phyloP scores from a whole-genome alignment of 2,113 vertebrate genomes.

The Myiopsitta monachus region DNA sequence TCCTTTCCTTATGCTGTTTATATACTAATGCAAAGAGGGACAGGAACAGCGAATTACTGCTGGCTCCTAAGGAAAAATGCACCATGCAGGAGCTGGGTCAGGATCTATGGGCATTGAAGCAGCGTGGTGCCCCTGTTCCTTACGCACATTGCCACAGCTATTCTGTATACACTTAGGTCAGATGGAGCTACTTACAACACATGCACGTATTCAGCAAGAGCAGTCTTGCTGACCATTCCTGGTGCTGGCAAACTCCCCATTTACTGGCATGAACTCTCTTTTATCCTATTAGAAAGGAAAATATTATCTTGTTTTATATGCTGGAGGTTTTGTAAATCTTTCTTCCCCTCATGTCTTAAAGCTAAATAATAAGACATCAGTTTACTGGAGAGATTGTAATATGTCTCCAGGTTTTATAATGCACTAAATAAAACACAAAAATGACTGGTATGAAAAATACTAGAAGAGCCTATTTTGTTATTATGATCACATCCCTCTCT shows the following conservation, averaged over 20 bases:
- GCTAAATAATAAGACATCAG: background rate
- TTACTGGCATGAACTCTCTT: background rate
- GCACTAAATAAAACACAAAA: background rate
- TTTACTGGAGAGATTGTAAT: background rate
- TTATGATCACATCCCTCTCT: background rate
- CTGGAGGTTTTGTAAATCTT: background rate
- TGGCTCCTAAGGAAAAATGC: background rate
- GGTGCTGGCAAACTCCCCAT: background rate
- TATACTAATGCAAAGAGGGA: background rate
- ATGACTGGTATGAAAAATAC: background rate
- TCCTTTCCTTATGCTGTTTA: background rate
- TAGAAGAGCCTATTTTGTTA: background rate
- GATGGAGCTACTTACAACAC: background rate
- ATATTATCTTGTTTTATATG: background rate
- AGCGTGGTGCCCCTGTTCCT: accelerated
- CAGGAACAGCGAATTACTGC: background rate
- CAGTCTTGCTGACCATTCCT: background rate
- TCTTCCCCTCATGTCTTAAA: background rate
- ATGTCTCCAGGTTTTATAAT: background rate
- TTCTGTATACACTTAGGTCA: background rate
- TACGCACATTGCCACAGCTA: background rate
- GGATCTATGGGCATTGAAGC: background rate
- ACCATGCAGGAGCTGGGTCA: background rate
- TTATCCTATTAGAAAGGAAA: background rate
- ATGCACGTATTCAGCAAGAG: background rate